Evolutionary conservation across 37 sponge, comb jelly and placozoan genomes (phyloP).

Genomic region (Halisarca cf. caerulea): DNA sequence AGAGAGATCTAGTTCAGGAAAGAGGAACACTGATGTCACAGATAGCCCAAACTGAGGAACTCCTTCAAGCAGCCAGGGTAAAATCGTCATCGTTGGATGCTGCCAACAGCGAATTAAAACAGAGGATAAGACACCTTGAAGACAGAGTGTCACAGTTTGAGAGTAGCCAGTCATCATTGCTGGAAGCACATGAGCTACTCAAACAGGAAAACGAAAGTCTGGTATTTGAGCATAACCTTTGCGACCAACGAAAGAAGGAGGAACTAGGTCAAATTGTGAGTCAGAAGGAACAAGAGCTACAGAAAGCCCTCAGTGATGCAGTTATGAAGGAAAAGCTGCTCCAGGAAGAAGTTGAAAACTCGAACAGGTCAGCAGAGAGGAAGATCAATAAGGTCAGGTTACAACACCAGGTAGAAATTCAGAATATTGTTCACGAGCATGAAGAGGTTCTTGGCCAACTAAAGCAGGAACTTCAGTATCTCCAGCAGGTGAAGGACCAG

Average conservation of each 20-base stretch:
- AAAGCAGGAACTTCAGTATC: conserved; percentile 22
- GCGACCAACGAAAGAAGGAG: conserved; percentile 33
- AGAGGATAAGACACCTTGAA: conserved; percentile 31
- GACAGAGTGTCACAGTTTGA: neutral
- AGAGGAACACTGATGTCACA: conserved; percentile 34
- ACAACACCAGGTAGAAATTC: conserved; percentile 19
- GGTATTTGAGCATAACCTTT: neutral
- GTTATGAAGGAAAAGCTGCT: conserved; percentile 20
- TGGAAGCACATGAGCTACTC: conserved; percentile 40
- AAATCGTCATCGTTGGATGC: conserved; percentile 19
- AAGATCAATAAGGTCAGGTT: neutral
- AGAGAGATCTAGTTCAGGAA: conserved; percentile 61
- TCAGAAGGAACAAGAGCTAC: conserved; percentile 41
- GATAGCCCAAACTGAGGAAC: conserved; percentile 34
- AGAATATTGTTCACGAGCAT: conserved; percentile 10
- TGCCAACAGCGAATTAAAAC: conserved; percentile 27
- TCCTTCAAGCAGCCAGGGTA: conserved; percentile 8
- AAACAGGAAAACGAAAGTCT: conserved; percentile 57
- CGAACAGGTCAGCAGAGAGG: neutral
- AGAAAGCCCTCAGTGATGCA: conserved; percentile 21
- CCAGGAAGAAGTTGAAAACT: neutral
- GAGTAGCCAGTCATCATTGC: conserved; percentile 8
- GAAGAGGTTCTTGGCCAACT: conserved; percentile 30
- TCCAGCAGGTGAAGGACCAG: neutral
- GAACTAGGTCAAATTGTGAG: conserved; percentile 15